Conservation (phyloP, 2,797 vertebrate species). For the Pteronotus mesoamericanus region DNA sequence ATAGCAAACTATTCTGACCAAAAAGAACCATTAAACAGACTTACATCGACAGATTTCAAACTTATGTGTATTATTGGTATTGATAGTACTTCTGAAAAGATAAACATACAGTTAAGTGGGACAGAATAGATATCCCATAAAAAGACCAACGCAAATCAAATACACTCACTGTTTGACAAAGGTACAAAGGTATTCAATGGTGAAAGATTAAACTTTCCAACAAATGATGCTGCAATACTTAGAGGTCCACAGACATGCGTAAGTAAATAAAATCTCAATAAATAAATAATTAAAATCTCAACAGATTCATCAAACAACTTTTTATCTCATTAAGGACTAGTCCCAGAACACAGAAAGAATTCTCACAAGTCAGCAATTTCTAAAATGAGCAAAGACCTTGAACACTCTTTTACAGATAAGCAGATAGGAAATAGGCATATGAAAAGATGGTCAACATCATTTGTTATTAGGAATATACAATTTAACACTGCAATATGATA, state of each 20-base stretch:
- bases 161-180: not conserved
- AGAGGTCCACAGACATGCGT: not conserved
- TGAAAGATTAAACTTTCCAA: not conserved
- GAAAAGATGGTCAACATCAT: not conserved
- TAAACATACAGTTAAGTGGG: not conserved
- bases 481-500: not conserved
- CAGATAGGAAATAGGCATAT: not conserved
- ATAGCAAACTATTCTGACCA: not conserved
- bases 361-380: too few relatives aligned
- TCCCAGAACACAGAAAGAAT: too few relatives aligned
- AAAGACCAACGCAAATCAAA: not conserved
- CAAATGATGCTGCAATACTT: not conserved
- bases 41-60: not conserved
- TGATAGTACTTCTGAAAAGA: not conserved
- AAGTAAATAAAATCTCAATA: not conserved
- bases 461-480: not conserved
- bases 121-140: not conserved
- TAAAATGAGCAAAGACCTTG: too few relatives aligned
- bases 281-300: not conserved
- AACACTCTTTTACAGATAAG: not conserved
- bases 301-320: not conserved
- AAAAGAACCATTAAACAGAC: not conserved
- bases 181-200: not conserved
- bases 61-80: not conserved
- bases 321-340: not conserved